phyloP scores from a whole-genome alignment of 2,888 invertebrate genomes.

The Drosophila maculinotata region DNA sequence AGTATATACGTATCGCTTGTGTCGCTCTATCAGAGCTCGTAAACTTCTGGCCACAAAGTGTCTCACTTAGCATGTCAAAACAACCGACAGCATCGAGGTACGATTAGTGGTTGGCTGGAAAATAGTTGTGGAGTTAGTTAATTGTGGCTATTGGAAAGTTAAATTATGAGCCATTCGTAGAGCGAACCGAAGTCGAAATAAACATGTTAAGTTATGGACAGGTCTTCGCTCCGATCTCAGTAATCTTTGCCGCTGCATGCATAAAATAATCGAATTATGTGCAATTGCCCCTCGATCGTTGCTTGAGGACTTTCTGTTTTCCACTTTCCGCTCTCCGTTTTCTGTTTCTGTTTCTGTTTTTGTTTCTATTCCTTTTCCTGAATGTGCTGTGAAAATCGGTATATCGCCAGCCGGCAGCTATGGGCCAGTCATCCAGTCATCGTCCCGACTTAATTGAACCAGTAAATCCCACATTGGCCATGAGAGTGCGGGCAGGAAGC shows the following conservation, averaged over 20 bases:
- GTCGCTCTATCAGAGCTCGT: conserved; percentile 53
- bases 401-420: conserved; percentile 41
- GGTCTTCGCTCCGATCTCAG: conserved; percentile 28
- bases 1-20: too few relatives aligned
- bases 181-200: conserved; percentile 44
- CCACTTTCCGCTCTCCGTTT: neutral
- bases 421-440: conserved; percentile 46
- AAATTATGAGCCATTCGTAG: conserved; percentile 60
- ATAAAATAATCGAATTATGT: conserved; percentile 73
- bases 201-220: conserved; percentile 62
- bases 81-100: conserved; percentile 41
- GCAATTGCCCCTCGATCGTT: conserved; percentile 42
- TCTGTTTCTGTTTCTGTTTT: neutral
- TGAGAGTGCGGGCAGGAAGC: neutral
- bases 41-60: conserved; percentile 56
- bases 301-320: conserved; percentile 7
- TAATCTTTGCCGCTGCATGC: conserved; percentile 59
- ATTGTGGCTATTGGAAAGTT: conserved; percentile 58
- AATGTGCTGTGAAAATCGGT: conserved; percentile 50
- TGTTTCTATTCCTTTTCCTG: neutral
- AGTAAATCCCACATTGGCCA: conserved; percentile 47
- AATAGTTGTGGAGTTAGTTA: conserved; percentile 54
- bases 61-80: conserved; percentile 73
- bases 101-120: conserved; percentile 41
- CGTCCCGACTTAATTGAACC: conserved; percentile 69